Evolutionary conservation across 2,797 vertebrate genomes (phyloP).

Genomic region (Leptatherina wallacei): DNA sequence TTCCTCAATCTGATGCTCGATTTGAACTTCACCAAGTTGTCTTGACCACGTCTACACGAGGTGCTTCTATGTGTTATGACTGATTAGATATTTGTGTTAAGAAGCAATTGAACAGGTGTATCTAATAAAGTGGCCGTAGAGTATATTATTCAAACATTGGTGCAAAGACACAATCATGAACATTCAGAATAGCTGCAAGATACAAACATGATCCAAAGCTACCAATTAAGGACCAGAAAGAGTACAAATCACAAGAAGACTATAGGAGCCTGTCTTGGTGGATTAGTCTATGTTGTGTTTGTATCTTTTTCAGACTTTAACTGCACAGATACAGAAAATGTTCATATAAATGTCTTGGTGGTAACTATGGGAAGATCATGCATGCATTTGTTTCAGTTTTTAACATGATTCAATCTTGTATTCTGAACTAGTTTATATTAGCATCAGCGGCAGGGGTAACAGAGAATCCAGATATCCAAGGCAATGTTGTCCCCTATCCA

Average conservation of each 20-base stretch:
- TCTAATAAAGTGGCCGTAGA: too few relatives aligned
- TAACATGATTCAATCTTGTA: neutral
- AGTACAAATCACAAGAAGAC: neutral
- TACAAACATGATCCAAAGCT: conserved; percentile 2
- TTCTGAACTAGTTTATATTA: conserved; percentile 10
- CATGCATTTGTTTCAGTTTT: too few relatives aligned
- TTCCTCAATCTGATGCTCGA: too few relatives aligned
- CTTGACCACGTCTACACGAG: too few relatives aligned
- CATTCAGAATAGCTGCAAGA: conserved; percentile 9
- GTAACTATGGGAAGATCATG: conserved; percentile 22
- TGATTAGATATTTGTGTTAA: too few relatives aligned
- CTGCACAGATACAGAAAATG: conserved; percentile 10
- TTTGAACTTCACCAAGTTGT: too few relatives aligned
- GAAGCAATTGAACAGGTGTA: too few relatives aligned
- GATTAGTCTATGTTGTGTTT: conserved; percentile 31
- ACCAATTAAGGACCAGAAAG: conserved; percentile 17
- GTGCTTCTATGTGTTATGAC: too few relatives aligned
- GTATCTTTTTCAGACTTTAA: conserved; percentile 23
- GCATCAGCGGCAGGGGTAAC: neutral
- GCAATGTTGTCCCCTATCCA: too few relatives aligned
- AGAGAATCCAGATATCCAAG: too few relatives aligned
- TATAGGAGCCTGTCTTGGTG: neutral
- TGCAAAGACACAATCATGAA: neutral
- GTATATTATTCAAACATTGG: neutral
- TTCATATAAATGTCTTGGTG: conserved; percentile 8